Evolutionary conservation across 2,113 vertebrate genomes (phyloP).

Genomic region (Speoplatyrhinus poulsoni): DNA sequence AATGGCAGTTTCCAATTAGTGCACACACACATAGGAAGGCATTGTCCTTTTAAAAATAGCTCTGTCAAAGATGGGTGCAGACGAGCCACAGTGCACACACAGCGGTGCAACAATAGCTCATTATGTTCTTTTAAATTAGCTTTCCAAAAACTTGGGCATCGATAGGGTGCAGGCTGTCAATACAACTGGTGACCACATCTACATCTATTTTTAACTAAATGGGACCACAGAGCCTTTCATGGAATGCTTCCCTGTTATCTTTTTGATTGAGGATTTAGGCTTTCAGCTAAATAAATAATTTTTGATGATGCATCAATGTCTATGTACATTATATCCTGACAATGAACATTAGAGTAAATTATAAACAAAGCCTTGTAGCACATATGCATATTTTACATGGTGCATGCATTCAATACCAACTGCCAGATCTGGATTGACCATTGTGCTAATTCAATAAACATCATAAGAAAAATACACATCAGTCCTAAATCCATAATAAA

Average conservation of each 20-base stretch:
- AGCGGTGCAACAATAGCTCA: not conserved
- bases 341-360: not conserved
- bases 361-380: not conserved
- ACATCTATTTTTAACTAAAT: not conserved
- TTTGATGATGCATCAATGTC: not conserved
- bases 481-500: constrained; percentile 35
- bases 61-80: not conserved
- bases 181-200: not conserved
- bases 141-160: not conserved
- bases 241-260: not conserved
- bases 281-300: not conserved
- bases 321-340: not conserved
- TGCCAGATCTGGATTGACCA: constrained; percentile 15
- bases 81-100: not conserved
- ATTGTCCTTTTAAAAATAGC: not conserved
- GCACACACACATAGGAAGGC: not conserved
- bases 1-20: constrained; percentile 2
- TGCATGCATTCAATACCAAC: constrained; percentile 11
- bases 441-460: constrained; percentile 33
- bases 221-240: not conserved
- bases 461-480: constrained; percentile 35
- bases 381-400: constrained; percentile 13
- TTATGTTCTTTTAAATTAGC: constrained; percentile 7
- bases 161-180: not conserved
- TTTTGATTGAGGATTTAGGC: not conserved